Percentiles rank a stretch among this genome's conserved stretches.
Evolutionary conservation across 1,140 invertebrate species (phyloP).

Genomic region (Papilio polytes): DNA sequence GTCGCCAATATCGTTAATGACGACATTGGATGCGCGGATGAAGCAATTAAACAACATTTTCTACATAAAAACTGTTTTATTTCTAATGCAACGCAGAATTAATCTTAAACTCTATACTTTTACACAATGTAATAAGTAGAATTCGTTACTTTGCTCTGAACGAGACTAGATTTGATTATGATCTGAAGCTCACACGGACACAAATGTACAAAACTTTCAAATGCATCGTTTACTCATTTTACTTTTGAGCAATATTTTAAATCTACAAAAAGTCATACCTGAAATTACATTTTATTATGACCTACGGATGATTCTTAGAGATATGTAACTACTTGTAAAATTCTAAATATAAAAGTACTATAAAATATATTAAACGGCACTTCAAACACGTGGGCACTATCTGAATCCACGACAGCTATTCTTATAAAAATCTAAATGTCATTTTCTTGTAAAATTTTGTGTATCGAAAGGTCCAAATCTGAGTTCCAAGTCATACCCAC

Average conservation of each 20-base stretch:
- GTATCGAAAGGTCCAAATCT: background rate
- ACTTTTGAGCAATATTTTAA: conserved; percentile 14
- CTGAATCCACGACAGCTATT: background rate
- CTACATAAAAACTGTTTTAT: conserved; percentile 30
- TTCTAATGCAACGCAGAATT: conserved; percentile 20
- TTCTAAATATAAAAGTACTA: conserved; percentile 14
- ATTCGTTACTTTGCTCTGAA: conserved; percentile 32
- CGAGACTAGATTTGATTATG: conserved; percentile 38
- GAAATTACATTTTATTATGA: background rate
- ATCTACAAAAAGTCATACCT: background rate
- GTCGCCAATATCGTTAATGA: background rate
- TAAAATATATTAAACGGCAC: conserved; percentile 26
- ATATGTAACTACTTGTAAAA: conserved; percentile 29
- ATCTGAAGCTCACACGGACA: conserved; percentile 3
- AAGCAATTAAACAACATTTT: conserved; percentile 10
- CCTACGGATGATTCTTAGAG: conserved; percentile 26
- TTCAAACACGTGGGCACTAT: background rate
- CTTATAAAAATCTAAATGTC: background rate
- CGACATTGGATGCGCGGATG: no score
- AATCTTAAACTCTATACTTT: conserved; percentile 37
- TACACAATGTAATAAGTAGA: conserved; percentile 37
- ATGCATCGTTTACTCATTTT: background rate
- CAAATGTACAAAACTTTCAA: conserved; percentile 19
- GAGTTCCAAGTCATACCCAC: background rate
- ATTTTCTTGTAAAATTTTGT: background rate